Conservation (phyloP, 2,113 vertebrate species). For the Pangasianodon gigas region DNA sequence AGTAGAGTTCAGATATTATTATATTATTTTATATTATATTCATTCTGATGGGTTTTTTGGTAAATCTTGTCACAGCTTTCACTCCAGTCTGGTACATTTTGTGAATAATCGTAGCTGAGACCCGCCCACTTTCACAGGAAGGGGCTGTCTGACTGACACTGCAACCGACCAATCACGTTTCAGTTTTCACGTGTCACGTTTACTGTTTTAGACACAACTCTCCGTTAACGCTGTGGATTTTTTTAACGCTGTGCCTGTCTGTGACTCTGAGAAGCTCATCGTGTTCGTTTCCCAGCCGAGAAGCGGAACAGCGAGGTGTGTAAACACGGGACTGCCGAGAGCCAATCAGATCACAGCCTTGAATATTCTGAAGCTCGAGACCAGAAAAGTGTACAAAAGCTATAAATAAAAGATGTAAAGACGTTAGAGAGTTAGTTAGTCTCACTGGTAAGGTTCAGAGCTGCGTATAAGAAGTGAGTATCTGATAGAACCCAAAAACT, state of each 20-base stretch:
- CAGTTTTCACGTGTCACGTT: not conserved
- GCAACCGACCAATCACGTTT: not conserved
- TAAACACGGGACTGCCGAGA: not conserved
- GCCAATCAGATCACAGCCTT: too few relatives aligned
- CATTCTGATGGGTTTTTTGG: not conserved
- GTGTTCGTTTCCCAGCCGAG: too few relatives aligned
- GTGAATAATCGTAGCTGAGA: not conserved
- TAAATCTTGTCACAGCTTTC: not conserved
- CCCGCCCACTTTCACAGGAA: not conserved
- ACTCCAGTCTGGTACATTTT: not conserved
- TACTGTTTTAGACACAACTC: not conserved
- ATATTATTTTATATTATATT: not conserved
- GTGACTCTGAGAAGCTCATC: not conserved
- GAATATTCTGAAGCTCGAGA: not conserved
- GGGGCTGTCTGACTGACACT: not conserved
- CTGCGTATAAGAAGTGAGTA: not conserved
- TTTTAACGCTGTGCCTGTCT: not conserved
- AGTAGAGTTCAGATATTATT: not conserved
- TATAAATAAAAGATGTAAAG: not conserved
- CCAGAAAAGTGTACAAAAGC: not conserved
- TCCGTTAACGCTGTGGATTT: not conserved
- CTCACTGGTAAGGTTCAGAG: not conserved
- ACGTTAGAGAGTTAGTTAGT: not conserved
- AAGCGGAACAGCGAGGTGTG: not conserved
- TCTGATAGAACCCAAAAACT: not conserved